Base-by-base conservation (phyloP, 2,797 vertebrate species). In the Anabas testudineus region DNA sequence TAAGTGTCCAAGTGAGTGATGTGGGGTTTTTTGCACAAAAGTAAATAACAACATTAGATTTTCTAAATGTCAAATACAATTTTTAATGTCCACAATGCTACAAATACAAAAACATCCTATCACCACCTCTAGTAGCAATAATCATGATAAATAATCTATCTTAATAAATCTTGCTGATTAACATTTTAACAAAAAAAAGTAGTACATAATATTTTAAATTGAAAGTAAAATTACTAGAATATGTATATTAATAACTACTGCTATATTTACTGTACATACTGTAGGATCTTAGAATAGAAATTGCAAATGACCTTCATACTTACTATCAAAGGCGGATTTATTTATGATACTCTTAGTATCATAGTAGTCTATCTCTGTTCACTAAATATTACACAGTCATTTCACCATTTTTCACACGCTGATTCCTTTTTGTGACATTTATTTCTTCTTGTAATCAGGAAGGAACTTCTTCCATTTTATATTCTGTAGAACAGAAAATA, bases 381-480 rank as follows among this genome's bases (percentile, higher is more conserved):
- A 34, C 8, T 41, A 47, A 28, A 52, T 39, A 39, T 39, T n/a
- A 58, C 57, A 39, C n/a, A 10, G 34, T 34, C 3, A 2, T 0
- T 32, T 58, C 28, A 15, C 26, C 8, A 8, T 45, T 32, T 59
- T 42, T 56, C 18, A 32, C 3, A 16, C 32, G 51, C 1, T 13
- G 53, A 24, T 49, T 64, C 41, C 5, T 24, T 72, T 30, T 0
- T 10, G 32, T 30, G 4, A 15, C 5, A 1, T 65, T 91, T 87
- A 90, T 87, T 92, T 92, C 83, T 93, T 95, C 91, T 86, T 94
- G 55, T 93, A 82, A 0, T 88, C 85, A 24, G 94, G 93, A 59
- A 95, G 88, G 73, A 95, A 91, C 28, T 88, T 94, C 70, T 90
- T 90, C 90, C 91, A 89, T 26, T 88, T 93, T 15, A 93, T 87